Evolutionary conservation across 2,888 invertebrate genomes (phyloP).

Genomic region (Petrolisthes cinctipes): DNA sequence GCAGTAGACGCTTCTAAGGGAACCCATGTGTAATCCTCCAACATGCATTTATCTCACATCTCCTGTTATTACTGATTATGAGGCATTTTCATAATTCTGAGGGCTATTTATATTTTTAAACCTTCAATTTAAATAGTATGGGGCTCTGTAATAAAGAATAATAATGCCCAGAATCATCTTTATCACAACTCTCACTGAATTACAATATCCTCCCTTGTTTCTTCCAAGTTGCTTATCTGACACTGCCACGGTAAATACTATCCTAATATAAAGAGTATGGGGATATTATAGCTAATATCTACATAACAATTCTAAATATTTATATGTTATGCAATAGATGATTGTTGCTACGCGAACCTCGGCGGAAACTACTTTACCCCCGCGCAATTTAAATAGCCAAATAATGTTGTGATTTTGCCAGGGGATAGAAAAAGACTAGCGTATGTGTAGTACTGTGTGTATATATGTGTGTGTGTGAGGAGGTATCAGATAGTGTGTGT

Average conservation of each 20-base stretch:
- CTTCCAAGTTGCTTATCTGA: not conserved
- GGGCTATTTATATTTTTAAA: not conserved
- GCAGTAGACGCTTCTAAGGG: constrained; percentile 11
- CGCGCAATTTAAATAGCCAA: not conserved
- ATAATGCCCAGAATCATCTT: not conserved
- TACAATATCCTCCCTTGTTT: not conserved
- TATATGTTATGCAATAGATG: not conserved
- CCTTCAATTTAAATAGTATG: too few species aligned
- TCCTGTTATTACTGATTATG: not conserved
- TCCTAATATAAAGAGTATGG: not conserved
- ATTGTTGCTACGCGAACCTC: not conserved
- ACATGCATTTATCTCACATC: not conserved
- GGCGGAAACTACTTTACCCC: not conserved
- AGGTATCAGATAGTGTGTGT: too few species aligned
- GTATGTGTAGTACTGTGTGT: too few species aligned
- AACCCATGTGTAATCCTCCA: not conserved
- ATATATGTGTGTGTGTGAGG: too few species aligned
- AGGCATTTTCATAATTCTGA: not conserved
- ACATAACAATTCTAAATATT: not conserved
- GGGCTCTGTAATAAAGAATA: too few species aligned
- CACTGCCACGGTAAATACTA: not conserved
- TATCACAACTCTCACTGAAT: not conserved
- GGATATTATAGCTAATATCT: not conserved
- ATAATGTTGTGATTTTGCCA: too few species aligned
- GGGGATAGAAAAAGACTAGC: too few species aligned